Evolutionary conservation across 2,888 invertebrate species (phyloP).

Genomic region (Dolichopus griseipennis): DNA sequence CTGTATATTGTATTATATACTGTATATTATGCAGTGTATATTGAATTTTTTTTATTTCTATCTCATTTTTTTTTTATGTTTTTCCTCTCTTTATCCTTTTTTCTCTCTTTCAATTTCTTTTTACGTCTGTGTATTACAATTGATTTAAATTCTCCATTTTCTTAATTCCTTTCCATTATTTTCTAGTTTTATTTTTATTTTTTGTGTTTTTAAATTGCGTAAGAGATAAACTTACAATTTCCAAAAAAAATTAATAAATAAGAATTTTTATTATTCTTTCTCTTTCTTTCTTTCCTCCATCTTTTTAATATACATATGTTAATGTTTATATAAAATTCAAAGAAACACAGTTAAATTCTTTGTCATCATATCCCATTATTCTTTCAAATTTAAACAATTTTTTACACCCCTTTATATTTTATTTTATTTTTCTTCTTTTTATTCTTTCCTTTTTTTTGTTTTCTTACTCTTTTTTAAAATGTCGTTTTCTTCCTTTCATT

Average conservation of each 20-base stretch:
- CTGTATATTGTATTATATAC: too few relatives aligned
- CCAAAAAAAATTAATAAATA: neutral
- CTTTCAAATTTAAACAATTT: neutral
- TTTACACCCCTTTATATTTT: neutral
- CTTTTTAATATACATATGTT: too few relatives aligned
- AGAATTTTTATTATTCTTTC: neutral
- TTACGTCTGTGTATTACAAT: neutral
- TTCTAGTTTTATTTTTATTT: neutral
- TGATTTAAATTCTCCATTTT: slow-evolving; percentile 6
- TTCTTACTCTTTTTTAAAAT: neutral
- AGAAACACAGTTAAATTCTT: too few relatives aligned
- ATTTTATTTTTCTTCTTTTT: neutral
- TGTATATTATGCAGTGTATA: too few relatives aligned
- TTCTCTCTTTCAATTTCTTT: too few relatives aligned
- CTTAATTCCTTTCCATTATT: neutral
- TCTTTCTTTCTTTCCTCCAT: neutral
- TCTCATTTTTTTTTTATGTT: too few relatives aligned
- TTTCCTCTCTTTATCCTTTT: too few relatives aligned
- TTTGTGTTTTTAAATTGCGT: neutral
- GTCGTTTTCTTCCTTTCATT: too few relatives aligned
- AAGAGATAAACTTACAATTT: slow-evolving; percentile 3
- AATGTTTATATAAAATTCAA: too few relatives aligned
- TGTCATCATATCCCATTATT: too few relatives aligned
- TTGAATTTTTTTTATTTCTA: neutral
- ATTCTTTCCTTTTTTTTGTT: neutral